Percentiles rank a stretch among this genome's conserved stretches.
Conservation (phyloP, 2,113 vertebrate genomes). For the Noctilio leporinus region DNA sequence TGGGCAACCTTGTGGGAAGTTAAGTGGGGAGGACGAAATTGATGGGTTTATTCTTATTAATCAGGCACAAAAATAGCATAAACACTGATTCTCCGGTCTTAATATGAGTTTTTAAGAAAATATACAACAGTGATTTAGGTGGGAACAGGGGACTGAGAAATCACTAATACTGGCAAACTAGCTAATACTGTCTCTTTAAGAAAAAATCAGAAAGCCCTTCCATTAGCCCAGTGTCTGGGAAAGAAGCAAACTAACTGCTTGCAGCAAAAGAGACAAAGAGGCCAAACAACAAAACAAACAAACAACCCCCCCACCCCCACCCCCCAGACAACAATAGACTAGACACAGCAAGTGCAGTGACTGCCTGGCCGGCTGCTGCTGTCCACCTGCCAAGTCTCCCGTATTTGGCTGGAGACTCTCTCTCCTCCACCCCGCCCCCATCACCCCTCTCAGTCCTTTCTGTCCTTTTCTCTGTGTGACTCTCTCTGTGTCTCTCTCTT, state of each 20-base stretch:
- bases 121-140: background rate
- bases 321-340: constrained; percentile 55
- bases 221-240: constrained; percentile 66
- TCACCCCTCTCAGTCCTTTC: constrained; percentile 16
- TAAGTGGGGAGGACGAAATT: background rate
- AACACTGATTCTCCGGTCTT: background rate
- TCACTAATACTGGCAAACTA: background rate
- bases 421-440: background rate
- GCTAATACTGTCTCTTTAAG: constrained; percentile 65
- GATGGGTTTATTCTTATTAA: constrained; percentile 47
- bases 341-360: constrained; percentile 62
- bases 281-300: constrained; percentile 74
- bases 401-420: constrained; percentile 56
- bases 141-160: constrained; percentile 6
- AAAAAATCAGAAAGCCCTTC: constrained; percentile 61
- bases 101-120: background rate
- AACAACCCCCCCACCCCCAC: constrained; percentile 54
- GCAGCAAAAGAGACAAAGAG: constrained; percentile 75
- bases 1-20: background rate
- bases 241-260: constrained; percentile 69
- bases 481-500: constrained; percentile 31
- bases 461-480: constrained; percentile 49
- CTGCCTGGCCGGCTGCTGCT: constrained; percentile 39
- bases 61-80: constrained; percentile 6
- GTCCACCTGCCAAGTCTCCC: constrained; percentile 62